Evolutionary conservation across 2,113 vertebrate species (phyloP).

Genomic region (Proteles cristata): DNA sequence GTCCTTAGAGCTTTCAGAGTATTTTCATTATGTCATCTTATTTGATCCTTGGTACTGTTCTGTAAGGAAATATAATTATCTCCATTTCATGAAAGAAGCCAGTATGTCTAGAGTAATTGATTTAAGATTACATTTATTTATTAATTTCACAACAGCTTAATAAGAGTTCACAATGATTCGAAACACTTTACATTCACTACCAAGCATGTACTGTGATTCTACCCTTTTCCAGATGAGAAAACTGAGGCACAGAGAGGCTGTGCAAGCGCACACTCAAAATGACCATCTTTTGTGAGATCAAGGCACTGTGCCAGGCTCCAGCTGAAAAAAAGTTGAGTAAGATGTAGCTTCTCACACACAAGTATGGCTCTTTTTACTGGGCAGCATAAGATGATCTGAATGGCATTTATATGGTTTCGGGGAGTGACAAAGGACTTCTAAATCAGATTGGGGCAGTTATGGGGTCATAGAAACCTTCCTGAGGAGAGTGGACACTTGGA

Average conservation of each 20-base stretch:
- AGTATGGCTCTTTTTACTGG: background rate
- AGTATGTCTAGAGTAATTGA: slow-evolving; percentile 1
- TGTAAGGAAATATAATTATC: background rate
- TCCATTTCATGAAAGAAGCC: background rate
- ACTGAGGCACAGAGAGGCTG: background rate
- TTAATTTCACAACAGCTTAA: background rate
- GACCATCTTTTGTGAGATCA: background rate
- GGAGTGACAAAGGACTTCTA: background rate
- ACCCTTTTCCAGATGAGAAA: background rate
- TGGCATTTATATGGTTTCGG: background rate
- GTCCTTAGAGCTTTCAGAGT: background rate
- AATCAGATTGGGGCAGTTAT: background rate
- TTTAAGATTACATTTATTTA: background rate
- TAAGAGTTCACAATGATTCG: background rate
- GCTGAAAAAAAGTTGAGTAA: background rate
- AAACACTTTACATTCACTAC: background rate
- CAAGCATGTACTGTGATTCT: background rate
- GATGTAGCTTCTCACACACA: background rate
- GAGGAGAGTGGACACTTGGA: background rate
- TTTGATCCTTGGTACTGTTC: background rate
- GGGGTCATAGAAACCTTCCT: background rate
- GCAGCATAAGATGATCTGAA: background rate
- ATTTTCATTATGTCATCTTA: background rate
- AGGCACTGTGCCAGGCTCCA: background rate
- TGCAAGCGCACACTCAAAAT: background rate